A percentile compares a stretch with the other conserved stretches of the same genome.
Conservation (phyloP, 2,797 vertebrate species). For the Synaphobranchus kaupii region DNA sequence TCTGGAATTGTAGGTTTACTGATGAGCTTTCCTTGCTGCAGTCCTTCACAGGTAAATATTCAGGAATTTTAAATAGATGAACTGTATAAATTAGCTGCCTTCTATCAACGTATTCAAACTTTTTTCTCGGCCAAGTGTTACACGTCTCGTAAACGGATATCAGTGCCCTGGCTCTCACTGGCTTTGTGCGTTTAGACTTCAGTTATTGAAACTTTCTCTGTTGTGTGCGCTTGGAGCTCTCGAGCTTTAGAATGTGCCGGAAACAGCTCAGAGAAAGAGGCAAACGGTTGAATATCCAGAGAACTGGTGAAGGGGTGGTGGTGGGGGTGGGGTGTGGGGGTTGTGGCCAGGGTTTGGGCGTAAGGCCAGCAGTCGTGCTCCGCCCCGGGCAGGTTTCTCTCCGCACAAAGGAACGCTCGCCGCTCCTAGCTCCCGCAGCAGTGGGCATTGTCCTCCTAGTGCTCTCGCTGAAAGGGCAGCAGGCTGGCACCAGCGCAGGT, state of each 20-base stretch:
- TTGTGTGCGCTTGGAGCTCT: background rate
- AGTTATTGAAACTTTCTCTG: constrained; percentile 12
- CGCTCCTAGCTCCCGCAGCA: background rate
- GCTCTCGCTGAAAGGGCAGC: background rate
- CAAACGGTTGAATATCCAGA: background rate
- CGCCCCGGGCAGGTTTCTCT: background rate
- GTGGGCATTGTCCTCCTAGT: background rate
- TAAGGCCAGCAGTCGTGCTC: background rate
- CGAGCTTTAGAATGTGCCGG: background rate
- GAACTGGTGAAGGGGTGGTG: background rate
- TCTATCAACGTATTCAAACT: constrained; percentile 31
- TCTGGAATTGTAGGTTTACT: constrained; percentile 50
- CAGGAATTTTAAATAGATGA: constrained; percentile 52
- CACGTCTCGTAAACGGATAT: background rate
- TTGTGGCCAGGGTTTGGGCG: background rate
- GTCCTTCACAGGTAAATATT: constrained; percentile 50
- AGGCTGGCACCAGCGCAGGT: background rate
- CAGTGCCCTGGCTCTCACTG: background rate
- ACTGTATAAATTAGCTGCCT: constrained; percentile 58
- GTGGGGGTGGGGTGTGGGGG: background rate
- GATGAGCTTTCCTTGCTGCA: constrained; percentile 45
- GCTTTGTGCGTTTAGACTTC: constrained; percentile 8
- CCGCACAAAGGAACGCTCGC: background rate
- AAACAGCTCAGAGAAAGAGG: background rate
- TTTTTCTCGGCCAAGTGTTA: background rate